Conservation (phyloP, 2,113 vertebrate species). For the Semicossyphus pulcher region DNA sequence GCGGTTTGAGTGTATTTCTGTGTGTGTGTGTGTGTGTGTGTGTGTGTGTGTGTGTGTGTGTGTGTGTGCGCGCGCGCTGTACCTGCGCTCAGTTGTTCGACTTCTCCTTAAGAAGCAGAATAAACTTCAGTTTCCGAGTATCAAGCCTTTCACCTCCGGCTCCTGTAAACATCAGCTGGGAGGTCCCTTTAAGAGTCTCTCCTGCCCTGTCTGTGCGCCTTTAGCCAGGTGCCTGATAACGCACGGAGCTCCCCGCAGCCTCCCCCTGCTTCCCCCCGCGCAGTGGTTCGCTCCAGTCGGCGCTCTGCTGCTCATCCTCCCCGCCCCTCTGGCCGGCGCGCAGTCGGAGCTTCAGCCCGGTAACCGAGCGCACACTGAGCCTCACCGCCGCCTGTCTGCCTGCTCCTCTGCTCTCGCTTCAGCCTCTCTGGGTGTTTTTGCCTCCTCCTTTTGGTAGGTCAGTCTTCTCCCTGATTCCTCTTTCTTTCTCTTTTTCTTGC, state of each 20-base stretch:
- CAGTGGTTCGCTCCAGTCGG: constrained; percentile 63
- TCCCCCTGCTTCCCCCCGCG: constrained; percentile 10
- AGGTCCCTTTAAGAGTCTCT: constrained; percentile 2
- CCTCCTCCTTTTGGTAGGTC: constrained; percentile 49
- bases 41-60: too few relatives aligned
- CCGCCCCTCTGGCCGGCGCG: constrained; percentile 2
- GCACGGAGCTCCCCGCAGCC: not conserved
- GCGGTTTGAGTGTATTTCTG: too few relatives aligned
- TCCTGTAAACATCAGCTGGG: too few relatives aligned
- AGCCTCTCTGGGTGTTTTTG: constrained; percentile 36
- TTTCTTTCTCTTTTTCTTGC: not conserved
- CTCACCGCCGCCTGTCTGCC: not conserved
- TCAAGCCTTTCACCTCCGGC: too few relatives aligned
- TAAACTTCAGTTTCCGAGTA: too few relatives aligned
- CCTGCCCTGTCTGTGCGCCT: not conserved
- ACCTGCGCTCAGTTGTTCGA: too few relatives aligned
- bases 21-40: too few relatives aligned
- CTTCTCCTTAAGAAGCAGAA: too few relatives aligned
- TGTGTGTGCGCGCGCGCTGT: too few relatives aligned
- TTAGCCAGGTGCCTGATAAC: constrained; percentile 24
- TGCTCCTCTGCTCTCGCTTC: not conserved
- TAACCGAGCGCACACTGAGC: constrained; percentile 23
- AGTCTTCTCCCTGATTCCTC: not conserved
- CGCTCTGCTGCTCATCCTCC: not conserved
- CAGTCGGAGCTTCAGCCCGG: constrained; percentile 52